Evolutionary conservation across 2,113 vertebrate genomes (phyloP).

Genomic region (Grallaria varia): DNA sequence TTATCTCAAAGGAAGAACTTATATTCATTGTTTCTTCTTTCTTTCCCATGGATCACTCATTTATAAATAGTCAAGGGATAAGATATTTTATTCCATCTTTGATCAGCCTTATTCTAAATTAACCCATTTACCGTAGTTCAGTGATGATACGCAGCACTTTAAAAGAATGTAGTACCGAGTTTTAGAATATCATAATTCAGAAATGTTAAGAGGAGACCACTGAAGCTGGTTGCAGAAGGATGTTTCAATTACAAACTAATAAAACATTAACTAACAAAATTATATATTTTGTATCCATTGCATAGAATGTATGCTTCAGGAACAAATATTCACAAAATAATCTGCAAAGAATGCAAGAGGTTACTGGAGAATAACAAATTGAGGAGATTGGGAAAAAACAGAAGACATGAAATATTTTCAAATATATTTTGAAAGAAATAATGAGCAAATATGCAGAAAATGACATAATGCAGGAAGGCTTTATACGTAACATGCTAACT

Average conservation of each 20-base stretch:
- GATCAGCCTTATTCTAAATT: not conserved
- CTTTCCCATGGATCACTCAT: not conserved
- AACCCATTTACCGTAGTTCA: not conserved
- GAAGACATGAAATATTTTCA: not conserved
- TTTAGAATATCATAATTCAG: not conserved
- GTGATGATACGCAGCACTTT: not conserved
- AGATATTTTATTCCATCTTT: not conserved
- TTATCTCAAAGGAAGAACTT: not conserved
- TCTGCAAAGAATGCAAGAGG: not conserved
- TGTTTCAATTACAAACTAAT: not conserved
- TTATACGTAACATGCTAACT: not conserved
- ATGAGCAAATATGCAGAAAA: not conserved
- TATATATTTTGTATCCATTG: not conserved
- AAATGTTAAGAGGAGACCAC: not conserved
- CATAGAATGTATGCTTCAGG: not conserved
- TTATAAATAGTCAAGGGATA: not conserved
- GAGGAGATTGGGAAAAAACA: not conserved
- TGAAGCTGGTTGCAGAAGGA: not conserved
- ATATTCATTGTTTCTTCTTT: not conserved
- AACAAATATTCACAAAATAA: not conserved
- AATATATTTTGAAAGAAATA: not conserved
- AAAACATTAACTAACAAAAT: not conserved
- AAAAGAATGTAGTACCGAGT: not conserved
- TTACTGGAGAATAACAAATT: not conserved
- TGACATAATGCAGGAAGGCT: not conserved